These are phyloP conservation scores for Leptopilina clavipes DNA, from an alignment of 1,140 invertebrate species.

Conservation along the genomic window DNA sequence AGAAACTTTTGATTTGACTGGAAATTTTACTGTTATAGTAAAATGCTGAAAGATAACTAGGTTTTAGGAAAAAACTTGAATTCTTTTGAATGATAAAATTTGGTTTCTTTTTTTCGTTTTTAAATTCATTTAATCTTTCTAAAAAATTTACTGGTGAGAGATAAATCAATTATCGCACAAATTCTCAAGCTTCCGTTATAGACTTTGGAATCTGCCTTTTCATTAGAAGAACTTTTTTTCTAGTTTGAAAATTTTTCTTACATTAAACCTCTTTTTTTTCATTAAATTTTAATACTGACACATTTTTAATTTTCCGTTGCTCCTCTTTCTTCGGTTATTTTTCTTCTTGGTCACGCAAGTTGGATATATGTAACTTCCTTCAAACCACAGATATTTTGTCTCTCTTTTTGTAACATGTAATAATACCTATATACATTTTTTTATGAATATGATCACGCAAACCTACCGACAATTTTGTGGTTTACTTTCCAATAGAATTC, in stretches of 20 bases:
- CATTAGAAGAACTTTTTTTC: not conserved
- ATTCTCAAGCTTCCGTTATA: not conserved
- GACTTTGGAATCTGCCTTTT: not conserved
- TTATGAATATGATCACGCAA: constrained; percentile 20
- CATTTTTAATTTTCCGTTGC: not conserved
- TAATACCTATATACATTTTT: constrained; percentile 14
- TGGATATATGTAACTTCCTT: constrained; percentile 4
- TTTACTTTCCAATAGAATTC: constrained; percentile 29
- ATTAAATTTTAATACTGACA: not conserved
- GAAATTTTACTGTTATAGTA: too few relatives aligned
- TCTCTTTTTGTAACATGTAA: not conserved
- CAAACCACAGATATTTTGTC: not conserved
- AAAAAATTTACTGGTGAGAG: too few relatives aligned
- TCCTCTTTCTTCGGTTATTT: not conserved
- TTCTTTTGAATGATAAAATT: too few relatives aligned
- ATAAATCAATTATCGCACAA: too few relatives aligned
- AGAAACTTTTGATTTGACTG: too few relatives aligned
- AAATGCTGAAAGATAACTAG: too few relatives aligned
- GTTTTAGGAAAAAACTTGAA: too few relatives aligned
- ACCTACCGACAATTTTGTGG: constrained; percentile 19
- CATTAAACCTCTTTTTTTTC: not conserved
- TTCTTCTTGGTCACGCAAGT: not conserved
- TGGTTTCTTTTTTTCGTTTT: too few relatives aligned
- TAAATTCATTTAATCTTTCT: too few relatives aligned
- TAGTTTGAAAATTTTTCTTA: not conserved